Evolutionary conservation across 2,797 vertebrate species (phyloP).

Genomic region (Simalia tracyae): DNA sequence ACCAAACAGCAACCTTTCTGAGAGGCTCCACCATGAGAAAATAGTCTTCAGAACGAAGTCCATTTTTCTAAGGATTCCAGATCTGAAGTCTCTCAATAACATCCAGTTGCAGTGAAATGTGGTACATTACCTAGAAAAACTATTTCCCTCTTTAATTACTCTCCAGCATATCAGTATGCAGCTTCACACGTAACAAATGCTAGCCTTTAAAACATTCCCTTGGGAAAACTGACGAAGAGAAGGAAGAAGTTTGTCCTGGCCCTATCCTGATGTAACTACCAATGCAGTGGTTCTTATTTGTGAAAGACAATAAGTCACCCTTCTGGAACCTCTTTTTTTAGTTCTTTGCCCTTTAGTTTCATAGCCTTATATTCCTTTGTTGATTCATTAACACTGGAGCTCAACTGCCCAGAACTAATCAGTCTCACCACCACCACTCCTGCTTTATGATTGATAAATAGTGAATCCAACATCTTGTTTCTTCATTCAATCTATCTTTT

Average conservation of each 20-base stretch:
- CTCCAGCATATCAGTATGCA: neutral
- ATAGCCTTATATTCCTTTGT: conserved; percentile 6
- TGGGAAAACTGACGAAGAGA: neutral
- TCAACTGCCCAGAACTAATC: conserved; percentile 16
- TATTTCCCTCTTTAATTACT: neutral
- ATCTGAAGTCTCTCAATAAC: neutral
- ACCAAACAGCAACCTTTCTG: conserved; percentile 14
- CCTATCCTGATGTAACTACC: neutral
- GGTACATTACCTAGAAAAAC: neutral
- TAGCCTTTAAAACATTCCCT: neutral
- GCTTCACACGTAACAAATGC: neutral
- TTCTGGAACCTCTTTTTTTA: neutral
- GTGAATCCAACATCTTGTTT: neutral
- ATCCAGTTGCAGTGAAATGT: neutral
- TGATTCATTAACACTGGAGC: conserved; percentile 9
- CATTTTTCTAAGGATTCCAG: neutral
- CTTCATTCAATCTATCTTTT: neutral
- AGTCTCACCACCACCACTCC: neutral
- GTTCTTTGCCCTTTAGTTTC: conserved; percentile 10
- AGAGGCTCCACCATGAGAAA: neutral
- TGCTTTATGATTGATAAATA: neutral
- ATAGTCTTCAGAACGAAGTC: neutral
- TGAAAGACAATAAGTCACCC: conserved; percentile 4
- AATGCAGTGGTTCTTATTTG: neutral
- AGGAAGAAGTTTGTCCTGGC: neutral